Conservation (phyloP, 2,888 invertebrate genomes). For the Ophion ellenae region DNA sequence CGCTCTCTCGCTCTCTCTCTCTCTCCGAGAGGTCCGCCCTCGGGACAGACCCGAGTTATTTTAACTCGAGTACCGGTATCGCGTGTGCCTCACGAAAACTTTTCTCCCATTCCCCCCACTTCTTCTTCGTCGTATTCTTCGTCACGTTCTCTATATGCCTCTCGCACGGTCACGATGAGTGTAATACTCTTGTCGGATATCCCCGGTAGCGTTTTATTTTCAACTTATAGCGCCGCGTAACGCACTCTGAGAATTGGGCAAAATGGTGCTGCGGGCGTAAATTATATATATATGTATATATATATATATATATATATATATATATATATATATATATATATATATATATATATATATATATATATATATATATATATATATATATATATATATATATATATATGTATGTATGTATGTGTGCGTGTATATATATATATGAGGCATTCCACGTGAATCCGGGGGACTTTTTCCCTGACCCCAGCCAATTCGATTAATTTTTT, state of each 20-base stretch:
- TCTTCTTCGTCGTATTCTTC: conserved; percentile 3
- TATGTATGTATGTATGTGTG: no score
- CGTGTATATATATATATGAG: no score
- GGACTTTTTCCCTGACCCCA: no score
- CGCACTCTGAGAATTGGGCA: conserved; percentile 17
- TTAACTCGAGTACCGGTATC: conserved; percentile 59
- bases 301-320: no score
- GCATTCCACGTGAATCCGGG: no score
- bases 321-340: no score
- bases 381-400: no score
- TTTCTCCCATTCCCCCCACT: conserved; percentile 6
- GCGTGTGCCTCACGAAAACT: conserved; percentile 45
- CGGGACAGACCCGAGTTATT: conserved; percentile 53
- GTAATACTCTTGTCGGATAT: conserved; percentile 55
- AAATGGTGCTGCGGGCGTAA: not conserved
- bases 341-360: no score
- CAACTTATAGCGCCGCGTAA: conserved; percentile 62
- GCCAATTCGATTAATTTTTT: no score
- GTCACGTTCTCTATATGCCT: conserved; percentile 27
- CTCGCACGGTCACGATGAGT: conserved; percentile 22
- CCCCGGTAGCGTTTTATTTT: conserved; percentile 58
- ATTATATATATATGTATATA: not conserved
- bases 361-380: no score
- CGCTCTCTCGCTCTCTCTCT: not conserved
- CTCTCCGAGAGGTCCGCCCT: conserved; percentile 7